phyloP scores from a whole-genome alignment of 2,888 invertebrate species.

The Crocallis elinguaria region DNA sequence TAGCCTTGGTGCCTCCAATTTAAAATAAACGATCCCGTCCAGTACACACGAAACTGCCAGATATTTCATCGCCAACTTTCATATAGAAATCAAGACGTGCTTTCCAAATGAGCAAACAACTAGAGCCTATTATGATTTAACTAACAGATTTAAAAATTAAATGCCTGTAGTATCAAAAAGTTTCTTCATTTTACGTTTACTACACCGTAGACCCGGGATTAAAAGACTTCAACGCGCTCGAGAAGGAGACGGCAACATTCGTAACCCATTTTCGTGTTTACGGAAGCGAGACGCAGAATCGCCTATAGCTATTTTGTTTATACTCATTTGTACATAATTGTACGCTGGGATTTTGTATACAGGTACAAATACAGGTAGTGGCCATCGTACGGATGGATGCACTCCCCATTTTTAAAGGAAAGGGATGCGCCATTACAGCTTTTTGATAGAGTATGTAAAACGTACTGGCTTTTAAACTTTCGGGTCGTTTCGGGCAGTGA shows the following conservation, averaged over 20 bases:
- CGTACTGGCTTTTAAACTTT: constrained; percentile 58
- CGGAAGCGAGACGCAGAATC: constrained; percentile 65
- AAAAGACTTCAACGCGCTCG: constrained; percentile 81
- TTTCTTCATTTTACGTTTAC: constrained; percentile 51
- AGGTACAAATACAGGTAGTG: constrained; percentile 71
- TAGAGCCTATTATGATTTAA: no score
- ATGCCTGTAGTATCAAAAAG: no score
- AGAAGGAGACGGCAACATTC: constrained; percentile 55
- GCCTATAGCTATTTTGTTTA: constrained; percentile 65
- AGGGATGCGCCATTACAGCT: constrained; percentile 68
- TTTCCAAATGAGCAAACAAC: constrained; percentile 22
- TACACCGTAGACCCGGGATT: constrained; percentile 56
- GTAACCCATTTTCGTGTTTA: constrained; percentile 52
- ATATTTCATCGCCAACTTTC: constrained; percentile 16
- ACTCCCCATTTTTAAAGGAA: constrained; percentile 68
- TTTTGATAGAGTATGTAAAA: constrained; percentile 57
- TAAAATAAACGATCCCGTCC: constrained; percentile 61
- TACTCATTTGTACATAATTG: constrained; percentile 64
- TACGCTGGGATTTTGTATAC: constrained; percentile 75
- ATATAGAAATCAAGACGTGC: constrained; percentile 15
- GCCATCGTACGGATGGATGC: constrained; percentile 75
- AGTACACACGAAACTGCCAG: constrained; percentile 44
- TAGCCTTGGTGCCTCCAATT: constrained; percentile 60
- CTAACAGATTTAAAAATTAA: no score
- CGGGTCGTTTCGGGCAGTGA: constrained; percentile 70